Evolutionary conservation across 2,888 invertebrate genomes (phyloP).

Genomic region (Toxonevra muliebris): DNA sequence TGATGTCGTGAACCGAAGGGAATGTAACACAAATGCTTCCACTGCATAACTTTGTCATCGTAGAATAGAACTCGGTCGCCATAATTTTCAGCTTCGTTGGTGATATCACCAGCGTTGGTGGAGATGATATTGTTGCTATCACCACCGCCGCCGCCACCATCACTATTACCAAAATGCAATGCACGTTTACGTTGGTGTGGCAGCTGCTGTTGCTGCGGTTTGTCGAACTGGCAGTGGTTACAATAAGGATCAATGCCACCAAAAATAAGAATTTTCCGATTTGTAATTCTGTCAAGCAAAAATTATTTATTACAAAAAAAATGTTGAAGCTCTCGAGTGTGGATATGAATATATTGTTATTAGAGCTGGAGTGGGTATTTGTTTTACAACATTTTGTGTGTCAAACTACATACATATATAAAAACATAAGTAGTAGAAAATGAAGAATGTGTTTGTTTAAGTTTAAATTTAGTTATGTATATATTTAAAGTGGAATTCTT

Average conservation of each 20-base stretch:
- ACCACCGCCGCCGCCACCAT: constrained; percentile 14
- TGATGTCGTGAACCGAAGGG: constrained; percentile 78
- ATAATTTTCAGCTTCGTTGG: constrained; percentile 35
- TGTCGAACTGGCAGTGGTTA: constrained; percentile 36
- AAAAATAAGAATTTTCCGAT: constrained; percentile 68
- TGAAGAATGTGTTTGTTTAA: too few species aligned
- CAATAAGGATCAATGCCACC: constrained; percentile 76
- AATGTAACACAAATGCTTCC: constrained; percentile 75
- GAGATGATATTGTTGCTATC: constrained; percentile 6
- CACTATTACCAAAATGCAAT: constrained; percentile 28
- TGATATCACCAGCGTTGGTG: constrained; percentile 17
- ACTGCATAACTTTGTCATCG: constrained; percentile 70
- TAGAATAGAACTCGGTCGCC: constrained; percentile 73
- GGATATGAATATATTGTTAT: not conserved
- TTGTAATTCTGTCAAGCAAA: constrained; percentile 36
- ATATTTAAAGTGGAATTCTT: too few species aligned
- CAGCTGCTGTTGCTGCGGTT: constrained; percentile 33
- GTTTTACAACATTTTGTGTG: not conserved
- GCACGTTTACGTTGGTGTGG: constrained; percentile 34
- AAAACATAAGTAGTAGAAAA: too few species aligned
- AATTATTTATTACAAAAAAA: not conserved
- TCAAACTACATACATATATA: too few species aligned
- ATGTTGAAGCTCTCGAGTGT: not conserved
- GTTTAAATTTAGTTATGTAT: too few species aligned
- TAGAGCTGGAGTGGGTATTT: not conserved